A percentile compares a stretch with the other conserved stretches of the same genome.
Evolutionary conservation across 2,113 vertebrate genomes (phyloP).

Genomic region (Aegithalos caudatus): DNA sequence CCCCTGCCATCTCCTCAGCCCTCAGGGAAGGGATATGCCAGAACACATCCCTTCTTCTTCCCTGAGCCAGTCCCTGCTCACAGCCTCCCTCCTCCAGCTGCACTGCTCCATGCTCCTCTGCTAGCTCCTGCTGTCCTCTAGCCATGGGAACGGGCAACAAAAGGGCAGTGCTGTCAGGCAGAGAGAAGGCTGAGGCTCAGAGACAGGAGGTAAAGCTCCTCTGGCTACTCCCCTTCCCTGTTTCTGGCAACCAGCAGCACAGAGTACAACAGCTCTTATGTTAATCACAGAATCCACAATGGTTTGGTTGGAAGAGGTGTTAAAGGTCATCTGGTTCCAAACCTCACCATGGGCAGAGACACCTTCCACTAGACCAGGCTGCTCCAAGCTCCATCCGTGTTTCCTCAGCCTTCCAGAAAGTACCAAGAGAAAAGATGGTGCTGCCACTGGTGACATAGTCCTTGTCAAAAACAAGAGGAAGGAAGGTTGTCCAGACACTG

Average conservation of each 20-base stretch:
- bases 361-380: not conserved
- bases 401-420: not conserved
- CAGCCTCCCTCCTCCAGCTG: not conserved
- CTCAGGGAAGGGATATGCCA: not conserved
- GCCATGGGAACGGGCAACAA: not conserved
- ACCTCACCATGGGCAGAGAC: not conserved
- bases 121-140: not conserved
- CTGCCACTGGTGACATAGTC: accelerated
- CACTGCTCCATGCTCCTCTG: not conserved
- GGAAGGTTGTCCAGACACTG: not conserved
- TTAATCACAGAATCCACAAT: not conserved
- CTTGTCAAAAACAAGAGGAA: not conserved
- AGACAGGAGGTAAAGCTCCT: not conserved
- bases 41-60: not conserved
- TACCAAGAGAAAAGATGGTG: not conserved
- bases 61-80: not conserved
- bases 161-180: not conserved
- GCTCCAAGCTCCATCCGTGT: accelerated
- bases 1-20: not conserved
- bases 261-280: not conserved
- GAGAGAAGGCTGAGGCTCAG: not conserved
- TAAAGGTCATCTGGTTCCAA: not conserved
- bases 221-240: not conserved
- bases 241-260: not conserved
- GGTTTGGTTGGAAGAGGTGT: not conserved